Conservation (phyloP, 2,888 invertebrate genomes). For the Bellardia pandia region DNA sequence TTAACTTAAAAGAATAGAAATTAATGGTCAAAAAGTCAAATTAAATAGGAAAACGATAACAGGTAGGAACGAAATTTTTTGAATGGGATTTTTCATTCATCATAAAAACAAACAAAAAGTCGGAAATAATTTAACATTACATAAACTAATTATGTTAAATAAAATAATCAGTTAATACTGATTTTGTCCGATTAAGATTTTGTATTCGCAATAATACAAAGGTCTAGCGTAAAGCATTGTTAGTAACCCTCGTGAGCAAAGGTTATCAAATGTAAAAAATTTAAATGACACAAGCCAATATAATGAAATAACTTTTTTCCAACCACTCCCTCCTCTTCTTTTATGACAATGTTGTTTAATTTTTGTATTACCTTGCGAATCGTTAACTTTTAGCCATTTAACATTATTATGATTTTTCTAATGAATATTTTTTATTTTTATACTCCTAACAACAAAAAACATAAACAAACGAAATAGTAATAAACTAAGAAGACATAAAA, state of each 20-base stretch:
- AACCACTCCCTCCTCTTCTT: neutral
- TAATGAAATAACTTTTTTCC: neutral
- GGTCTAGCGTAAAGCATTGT: neutral
- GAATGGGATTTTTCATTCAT: no score
- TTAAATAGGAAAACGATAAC: neutral
- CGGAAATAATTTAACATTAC: no score
- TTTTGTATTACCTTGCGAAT: constrained; percentile 36
- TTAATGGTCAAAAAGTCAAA: neutral
- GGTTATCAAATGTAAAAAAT: neutral
- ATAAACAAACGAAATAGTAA: neutral
- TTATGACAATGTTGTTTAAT: constrained; percentile 12
- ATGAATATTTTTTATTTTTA: constrained; percentile 21
- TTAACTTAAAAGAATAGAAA: neutral
- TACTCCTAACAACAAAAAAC: neutral
- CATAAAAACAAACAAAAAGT: no score
- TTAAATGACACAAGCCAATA: constrained; percentile 1
- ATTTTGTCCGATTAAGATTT: no score
- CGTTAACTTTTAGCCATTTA: constrained; percentile 40
- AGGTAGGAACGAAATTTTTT: neutral
- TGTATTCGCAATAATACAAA: no score
- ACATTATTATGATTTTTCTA: constrained; percentile 46
- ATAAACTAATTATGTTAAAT: no score
- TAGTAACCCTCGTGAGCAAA: neutral
- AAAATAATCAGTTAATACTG: no score
- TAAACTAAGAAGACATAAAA: constrained; percentile 25